Evolutionary conservation across 1,140 invertebrate species (phyloP).

Genomic region (Megalopta genalis): DNA sequence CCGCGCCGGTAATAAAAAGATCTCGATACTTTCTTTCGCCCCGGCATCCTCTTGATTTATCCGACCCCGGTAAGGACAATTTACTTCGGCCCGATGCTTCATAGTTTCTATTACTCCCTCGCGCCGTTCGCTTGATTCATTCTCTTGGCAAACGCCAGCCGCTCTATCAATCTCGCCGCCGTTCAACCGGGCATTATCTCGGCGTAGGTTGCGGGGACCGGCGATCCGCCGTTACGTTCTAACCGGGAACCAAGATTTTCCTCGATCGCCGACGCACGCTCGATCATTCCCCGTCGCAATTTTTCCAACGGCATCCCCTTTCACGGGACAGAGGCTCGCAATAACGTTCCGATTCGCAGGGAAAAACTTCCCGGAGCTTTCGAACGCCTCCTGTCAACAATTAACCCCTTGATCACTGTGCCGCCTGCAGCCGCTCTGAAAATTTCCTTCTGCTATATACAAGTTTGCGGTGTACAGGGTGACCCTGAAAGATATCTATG

Average conservation of each 20-base stretch:
- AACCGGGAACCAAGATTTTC: background rate
- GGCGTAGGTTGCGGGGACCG: background rate
- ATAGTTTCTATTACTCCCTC: constrained; percentile 31
- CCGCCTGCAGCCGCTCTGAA: too few relatives aligned
- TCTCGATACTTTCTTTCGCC: background rate
- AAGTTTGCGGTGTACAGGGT: too few relatives aligned
- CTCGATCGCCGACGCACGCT: background rate
- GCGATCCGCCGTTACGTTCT: background rate
- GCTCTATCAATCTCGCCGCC: constrained; percentile 7
- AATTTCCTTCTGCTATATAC: too few relatives aligned
- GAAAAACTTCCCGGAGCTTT: too few relatives aligned
- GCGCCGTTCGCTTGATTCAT: constrained; percentile 35
- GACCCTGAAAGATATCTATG: too few relatives aligned
- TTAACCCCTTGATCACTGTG: too few relatives aligned
- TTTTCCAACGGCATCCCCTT: too few relatives aligned
- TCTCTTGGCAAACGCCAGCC: constrained; percentile 10
- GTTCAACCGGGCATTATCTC: background rate
- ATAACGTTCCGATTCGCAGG: too few relatives aligned
- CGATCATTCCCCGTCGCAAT: too few relatives aligned
- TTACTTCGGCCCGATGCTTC: background rate
- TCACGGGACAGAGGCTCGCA: too few relatives aligned
- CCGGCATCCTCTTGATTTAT: background rate
- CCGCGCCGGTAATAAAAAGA: background rate
- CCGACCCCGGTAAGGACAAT: background rate
- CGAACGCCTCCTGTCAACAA: too few relatives aligned